These are phyloP conservation scores for Stenotaenia linearis DNA, from an alignment of 2,888 invertebrate species.

Conservation along the genomic window DNA sequence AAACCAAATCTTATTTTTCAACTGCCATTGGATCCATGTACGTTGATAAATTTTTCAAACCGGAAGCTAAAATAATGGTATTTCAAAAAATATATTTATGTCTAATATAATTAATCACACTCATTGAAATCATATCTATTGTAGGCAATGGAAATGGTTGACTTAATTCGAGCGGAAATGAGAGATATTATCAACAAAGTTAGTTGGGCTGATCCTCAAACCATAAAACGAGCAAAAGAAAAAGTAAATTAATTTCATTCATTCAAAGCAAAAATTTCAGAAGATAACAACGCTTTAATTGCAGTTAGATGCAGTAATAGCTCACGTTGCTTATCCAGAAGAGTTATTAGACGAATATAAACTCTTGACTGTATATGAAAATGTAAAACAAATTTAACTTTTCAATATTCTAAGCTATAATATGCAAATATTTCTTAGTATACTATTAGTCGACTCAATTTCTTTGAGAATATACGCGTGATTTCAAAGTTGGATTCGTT, in stretches of 20 bases:
- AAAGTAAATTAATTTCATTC: neutral
- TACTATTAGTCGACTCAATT: neutral
- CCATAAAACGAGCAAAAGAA: conserved; percentile 51
- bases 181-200: conserved; percentile 67
- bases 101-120: neutral
- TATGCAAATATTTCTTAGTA: neutral
- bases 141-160: conserved; percentile 79
- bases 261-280: no score
- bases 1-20: neutral
- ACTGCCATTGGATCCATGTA: conserved; percentile 67
- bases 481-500: conserved; percentile 61
- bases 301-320: conserved; percentile 54
- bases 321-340: neutral
- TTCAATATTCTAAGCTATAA: no score
- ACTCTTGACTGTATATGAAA: neutral
- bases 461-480: neutral
- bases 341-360: neutral
- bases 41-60: conserved; percentile 78
- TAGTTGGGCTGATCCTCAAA: conserved; percentile 88
- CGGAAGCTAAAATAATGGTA: conserved; percentile 61
- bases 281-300: neutral
- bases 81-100: neutral
- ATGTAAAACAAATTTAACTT: neutral
- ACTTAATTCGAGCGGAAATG: conserved; percentile 75
- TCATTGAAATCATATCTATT: conserved; percentile 43